phyloP scores from a whole-genome alignment of 2,888 invertebrate genomes.

The Heliothis peltigera region DNA sequence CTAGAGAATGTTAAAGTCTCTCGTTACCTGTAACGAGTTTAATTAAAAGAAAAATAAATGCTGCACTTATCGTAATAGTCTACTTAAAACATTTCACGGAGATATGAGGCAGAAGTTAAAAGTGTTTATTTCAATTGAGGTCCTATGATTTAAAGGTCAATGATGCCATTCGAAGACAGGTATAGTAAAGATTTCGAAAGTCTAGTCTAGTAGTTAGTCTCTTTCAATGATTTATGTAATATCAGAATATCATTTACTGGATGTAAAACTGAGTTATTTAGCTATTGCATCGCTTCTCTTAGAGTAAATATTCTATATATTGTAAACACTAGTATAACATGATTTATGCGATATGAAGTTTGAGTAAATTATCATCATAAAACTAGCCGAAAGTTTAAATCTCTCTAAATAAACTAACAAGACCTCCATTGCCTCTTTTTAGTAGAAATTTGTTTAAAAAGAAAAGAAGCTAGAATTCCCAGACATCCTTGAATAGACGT shows the following conservation, averaged over 20 bases:
- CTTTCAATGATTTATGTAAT: background rate
- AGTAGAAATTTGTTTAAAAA: constrained; percentile 2
- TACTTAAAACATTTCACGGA: constrained; percentile 40
- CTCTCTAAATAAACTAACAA: background rate
- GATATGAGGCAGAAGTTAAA: background rate
- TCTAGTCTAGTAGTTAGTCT: too few relatives aligned
- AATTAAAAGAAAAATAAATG: constrained; percentile 50
- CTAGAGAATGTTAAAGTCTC: constrained; percentile 41
- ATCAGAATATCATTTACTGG: too few relatives aligned
- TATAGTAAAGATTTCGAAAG: background rate
- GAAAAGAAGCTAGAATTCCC: background rate
- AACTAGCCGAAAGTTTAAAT: background rate
- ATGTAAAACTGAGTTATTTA: too few relatives aligned
- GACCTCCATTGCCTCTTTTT: background rate
- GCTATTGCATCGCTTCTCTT: background rate
- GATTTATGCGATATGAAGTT: background rate
- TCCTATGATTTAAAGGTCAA: background rate
- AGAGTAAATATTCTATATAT: background rate
- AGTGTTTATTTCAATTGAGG: too few relatives aligned
- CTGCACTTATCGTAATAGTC: constrained; percentile 37
- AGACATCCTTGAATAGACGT: constrained; percentile 9
- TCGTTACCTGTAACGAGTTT: constrained; percentile 38
- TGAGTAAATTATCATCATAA: background rate
- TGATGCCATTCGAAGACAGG: background rate
- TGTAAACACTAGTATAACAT: background rate